phyloP scores from a whole-genome alignment of 2,888 invertebrate species.

The Euproctis similis region DNA sequence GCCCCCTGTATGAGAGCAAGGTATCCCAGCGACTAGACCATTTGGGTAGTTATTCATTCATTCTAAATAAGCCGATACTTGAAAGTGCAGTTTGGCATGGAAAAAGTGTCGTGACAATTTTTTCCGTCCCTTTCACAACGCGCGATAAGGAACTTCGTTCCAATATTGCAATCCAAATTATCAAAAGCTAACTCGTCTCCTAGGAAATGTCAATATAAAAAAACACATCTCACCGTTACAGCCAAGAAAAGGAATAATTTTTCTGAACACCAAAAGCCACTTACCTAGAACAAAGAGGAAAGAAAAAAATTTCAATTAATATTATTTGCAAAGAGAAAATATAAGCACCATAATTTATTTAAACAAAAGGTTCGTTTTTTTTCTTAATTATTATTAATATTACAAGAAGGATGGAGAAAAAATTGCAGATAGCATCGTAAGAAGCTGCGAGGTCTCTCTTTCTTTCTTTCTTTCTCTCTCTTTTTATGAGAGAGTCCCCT shows the following conservation, averaged over 20 bases:
- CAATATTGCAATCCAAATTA: too few species aligned
- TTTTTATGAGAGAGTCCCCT: conserved; percentile 17
- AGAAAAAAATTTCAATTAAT: conserved; percentile 66
- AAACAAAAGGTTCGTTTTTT: conserved; percentile 56
- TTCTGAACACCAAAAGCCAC: conserved; percentile 58
- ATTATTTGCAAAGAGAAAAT: conserved; percentile 58
- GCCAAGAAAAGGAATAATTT: conserved; percentile 23
- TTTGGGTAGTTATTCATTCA: too few species aligned
- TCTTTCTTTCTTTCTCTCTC: too few species aligned
- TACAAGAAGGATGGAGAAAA: conserved; percentile 49
- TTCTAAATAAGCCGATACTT: too few species aligned
- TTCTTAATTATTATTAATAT: conserved; percentile 74
- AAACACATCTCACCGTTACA: conserved; percentile 5
- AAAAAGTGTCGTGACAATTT: too few species aligned
- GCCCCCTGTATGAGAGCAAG: too few species aligned
- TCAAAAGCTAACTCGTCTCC: not conserved
- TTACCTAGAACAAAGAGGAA: conserved; percentile 60
- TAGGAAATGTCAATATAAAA: conserved; percentile 11
- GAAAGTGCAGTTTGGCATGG: too few species aligned
- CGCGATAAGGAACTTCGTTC: too few species aligned
- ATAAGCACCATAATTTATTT: conserved; percentile 61
- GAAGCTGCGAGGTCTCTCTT: conserved; percentile 18
- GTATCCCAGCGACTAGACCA: too few species aligned
- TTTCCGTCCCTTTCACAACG: too few species aligned
- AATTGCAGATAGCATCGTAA: conserved; percentile 23